A percentile compares a stretch with the other conserved stretches of the same genome.
Conservation (phyloP, 2,113 vertebrate genomes). For the Takifugu bimaculatus region DNA sequence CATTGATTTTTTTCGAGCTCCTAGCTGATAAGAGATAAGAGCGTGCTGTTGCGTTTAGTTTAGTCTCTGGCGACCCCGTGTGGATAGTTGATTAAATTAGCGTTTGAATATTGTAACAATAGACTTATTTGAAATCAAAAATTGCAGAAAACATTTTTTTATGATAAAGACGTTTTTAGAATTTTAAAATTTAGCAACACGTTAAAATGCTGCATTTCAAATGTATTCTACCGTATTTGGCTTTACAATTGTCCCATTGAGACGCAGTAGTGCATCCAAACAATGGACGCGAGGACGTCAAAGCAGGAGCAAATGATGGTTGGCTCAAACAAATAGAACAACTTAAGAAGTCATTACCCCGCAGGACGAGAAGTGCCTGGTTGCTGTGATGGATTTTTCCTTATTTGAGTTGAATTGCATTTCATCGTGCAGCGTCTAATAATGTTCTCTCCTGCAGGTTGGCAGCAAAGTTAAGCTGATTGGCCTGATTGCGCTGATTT, state of each 20-base stretch:
- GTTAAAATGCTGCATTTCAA: too few relatives aligned
- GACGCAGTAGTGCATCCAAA: not conserved
- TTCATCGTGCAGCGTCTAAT: conserved; percentile 1
- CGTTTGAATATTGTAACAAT: too few relatives aligned
- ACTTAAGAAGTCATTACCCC: not conserved
- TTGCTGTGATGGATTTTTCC: too few relatives aligned
- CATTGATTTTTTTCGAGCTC: too few relatives aligned
- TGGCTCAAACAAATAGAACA: not conserved
- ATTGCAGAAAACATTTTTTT: too few relatives aligned
- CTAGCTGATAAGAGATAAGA: not conserved
- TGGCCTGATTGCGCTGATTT: not conserved
- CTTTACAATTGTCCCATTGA: too few relatives aligned
- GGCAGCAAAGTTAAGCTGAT: not conserved
- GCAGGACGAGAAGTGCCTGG: too few relatives aligned
- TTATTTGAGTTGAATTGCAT: not conserved
- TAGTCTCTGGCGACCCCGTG: not conserved
- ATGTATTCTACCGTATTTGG: too few relatives aligned
- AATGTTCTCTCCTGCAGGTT: not conserved
- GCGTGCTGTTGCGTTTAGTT: not conserved
- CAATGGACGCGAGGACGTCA: not conserved
- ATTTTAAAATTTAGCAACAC: too few relatives aligned
- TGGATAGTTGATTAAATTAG: not conserved
- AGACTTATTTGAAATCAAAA: too few relatives aligned
- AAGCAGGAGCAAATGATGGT: not conserved
- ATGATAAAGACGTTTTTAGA: too few relatives aligned